Evolutionary conservation across 2,113 vertebrate species (phyloP).

Genomic region (Marmota monax): DNA sequence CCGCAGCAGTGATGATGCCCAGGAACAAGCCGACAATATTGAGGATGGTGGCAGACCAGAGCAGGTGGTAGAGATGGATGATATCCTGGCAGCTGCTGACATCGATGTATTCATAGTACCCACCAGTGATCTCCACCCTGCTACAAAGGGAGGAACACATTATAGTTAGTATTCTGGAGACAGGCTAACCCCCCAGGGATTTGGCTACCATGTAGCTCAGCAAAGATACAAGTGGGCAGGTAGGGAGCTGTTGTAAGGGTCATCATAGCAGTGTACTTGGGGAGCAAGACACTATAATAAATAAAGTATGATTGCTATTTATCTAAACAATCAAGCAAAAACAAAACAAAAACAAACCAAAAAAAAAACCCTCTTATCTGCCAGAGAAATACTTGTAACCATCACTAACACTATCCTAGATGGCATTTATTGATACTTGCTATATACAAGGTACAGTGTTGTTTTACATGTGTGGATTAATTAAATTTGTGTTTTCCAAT

Average conservation of each 20-base stretch:
- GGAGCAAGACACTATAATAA: neutral
- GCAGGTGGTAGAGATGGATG: constrained; percentile 97
- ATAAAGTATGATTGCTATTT: neutral
- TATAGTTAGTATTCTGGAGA: constrained; percentile 35
- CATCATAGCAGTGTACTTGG: neutral
- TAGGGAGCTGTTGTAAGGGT: neutral
- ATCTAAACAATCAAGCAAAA: neutral
- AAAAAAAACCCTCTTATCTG: neutral
- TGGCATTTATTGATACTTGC: neutral
- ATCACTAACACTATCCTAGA: constrained; percentile 18
- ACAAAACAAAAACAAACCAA: neutral
- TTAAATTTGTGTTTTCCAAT: constrained; percentile 11
- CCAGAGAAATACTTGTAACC: constrained; percentile 51
- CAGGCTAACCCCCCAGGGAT: neutral
- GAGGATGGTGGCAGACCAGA: constrained; percentile 98
- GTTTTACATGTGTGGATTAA: constrained; percentile 21
- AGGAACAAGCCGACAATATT: constrained; percentile 97
- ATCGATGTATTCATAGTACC: constrained; percentile 98
- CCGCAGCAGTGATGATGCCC: constrained; percentile 98
- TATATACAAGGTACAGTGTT: neutral
- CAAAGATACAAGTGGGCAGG: neutral
- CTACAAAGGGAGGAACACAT: constrained; percentile 80
- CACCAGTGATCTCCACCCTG: constrained; percentile 92
- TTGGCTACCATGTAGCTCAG: neutral
- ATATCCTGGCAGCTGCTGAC: constrained; percentile 98